These are phyloP conservation scores for Catharus minimus DNA, from an alignment of 2,113 vertebrate genomes.

Conservation along the genomic window DNA sequence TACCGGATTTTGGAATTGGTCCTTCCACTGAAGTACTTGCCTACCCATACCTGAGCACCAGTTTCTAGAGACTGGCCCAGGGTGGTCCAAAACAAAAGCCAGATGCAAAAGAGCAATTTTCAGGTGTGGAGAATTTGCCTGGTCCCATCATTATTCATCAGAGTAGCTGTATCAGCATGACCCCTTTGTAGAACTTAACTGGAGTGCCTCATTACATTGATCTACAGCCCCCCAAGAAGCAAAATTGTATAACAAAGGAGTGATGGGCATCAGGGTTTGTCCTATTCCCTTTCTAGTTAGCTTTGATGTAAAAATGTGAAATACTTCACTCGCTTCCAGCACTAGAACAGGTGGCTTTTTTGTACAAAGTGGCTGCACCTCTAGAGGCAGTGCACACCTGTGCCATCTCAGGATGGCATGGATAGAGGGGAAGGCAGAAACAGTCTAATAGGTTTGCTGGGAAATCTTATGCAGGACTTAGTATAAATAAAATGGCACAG, in stretches of 20 bases:
- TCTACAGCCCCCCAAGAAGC: accelerated
- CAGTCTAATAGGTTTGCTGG: neutral
- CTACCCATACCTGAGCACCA: neutral
- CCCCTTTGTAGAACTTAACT: neutral
- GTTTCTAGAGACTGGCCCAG: neutral
- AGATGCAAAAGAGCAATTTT: neutral
- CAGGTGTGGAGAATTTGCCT: neutral
- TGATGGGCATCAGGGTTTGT: neutral
- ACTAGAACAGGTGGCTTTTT: neutral
- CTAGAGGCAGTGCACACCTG: neutral
- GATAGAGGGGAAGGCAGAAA: neutral
- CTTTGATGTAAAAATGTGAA: neutral
- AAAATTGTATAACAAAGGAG: neutral
- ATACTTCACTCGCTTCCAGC: neutral
- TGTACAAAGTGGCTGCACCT: neutral
- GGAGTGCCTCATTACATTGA: neutral
- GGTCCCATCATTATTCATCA: neutral
- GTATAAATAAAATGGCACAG: neutral
- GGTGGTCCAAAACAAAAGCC: neutral
- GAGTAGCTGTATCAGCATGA: neutral
- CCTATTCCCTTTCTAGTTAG: accelerated
- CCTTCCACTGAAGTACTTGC: neutral
- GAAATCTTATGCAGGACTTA: neutral
- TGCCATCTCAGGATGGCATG: neutral
- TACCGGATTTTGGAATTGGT: neutral